These are phyloP conservation scores for Myoxocephalus aenaeus DNA, from an alignment of 2,797 vertebrate genomes.

Conservation along the genomic window DNA sequence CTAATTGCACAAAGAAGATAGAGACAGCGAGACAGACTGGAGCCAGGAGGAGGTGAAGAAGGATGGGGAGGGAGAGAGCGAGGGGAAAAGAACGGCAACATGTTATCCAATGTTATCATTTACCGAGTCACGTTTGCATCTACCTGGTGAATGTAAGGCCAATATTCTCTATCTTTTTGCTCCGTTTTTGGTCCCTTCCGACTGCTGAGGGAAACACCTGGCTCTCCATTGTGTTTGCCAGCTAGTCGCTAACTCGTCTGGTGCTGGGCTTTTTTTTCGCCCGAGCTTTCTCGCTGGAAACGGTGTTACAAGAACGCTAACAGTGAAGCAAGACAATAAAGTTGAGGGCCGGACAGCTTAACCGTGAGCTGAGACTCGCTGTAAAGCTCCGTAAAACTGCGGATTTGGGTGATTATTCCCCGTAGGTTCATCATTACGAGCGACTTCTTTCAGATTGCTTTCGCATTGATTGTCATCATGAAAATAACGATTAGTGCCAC, in stretches of 20 bases:
- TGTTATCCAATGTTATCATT: neutral
- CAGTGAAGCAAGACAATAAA: neutral
- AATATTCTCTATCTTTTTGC: neutral
- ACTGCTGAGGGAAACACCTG: neutral
- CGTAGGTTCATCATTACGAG: neutral
- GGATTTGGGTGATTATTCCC: neutral
- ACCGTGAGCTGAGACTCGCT: neutral
- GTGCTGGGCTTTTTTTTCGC: neutral
- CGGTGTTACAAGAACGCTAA: neutral
- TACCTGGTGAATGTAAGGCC: neutral
- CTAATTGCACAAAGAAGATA: constrained; percentile 45
- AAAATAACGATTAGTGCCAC: neutral
- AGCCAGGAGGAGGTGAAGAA: constrained; percentile 22
- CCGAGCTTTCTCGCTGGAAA: neutral
- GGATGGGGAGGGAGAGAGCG: neutral
- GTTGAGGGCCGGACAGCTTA: neutral
- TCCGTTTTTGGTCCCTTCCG: neutral
- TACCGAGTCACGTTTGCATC: neutral
- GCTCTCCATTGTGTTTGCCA: neutral
- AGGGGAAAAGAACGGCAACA: constrained; percentile 5
- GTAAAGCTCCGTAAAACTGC: neutral
- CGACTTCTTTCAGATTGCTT: neutral
- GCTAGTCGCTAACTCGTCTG: neutral
- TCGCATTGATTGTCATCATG: neutral
- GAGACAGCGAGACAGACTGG: constrained; percentile 19